A percentile compares a stretch with the other conserved stretches of the same genome.
phyloP scores from a whole-genome alignment of 2,888 invertebrate genomes.

The Troides aeacus region DNA sequence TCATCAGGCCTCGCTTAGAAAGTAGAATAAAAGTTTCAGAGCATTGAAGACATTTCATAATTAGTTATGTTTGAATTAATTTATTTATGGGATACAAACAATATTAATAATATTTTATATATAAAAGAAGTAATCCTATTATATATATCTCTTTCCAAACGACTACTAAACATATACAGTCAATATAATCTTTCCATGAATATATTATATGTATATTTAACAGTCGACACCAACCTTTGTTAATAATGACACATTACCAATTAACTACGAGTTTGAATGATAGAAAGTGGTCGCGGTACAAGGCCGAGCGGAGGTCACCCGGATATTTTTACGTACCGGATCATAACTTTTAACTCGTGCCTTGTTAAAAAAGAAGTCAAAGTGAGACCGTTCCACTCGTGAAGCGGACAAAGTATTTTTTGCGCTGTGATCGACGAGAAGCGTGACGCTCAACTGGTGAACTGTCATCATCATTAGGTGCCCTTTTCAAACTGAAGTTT shows the following conservation, averaged over 20 bases:
- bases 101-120: no score
- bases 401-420: not conserved
- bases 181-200: no score
- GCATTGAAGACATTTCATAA: no score
- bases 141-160: no score
- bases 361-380: not conserved
- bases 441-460: not conserved
- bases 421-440: not conserved
- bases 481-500: no score
- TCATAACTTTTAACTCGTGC: slow-evolving; percentile 32
- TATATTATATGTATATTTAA: not conserved
- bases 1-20: no score
- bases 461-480: no score
- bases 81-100: no score
- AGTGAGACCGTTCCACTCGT: not conserved
- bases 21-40: no score
- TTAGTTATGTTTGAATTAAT: no score
- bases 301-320: slow-evolving; percentile 67
- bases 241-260: slow-evolving; percentile 32
- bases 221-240: slow-evolving; percentile 32
- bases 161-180: no score
- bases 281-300: slow-evolving; percentile 62
- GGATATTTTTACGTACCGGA: slow-evolving; percentile 47
- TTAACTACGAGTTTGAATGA: slow-evolving; percentile 41
- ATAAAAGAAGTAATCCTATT: no score